phyloP scores from a whole-genome alignment of 2,888 invertebrate species.

The Trilocha varians region DNA sequence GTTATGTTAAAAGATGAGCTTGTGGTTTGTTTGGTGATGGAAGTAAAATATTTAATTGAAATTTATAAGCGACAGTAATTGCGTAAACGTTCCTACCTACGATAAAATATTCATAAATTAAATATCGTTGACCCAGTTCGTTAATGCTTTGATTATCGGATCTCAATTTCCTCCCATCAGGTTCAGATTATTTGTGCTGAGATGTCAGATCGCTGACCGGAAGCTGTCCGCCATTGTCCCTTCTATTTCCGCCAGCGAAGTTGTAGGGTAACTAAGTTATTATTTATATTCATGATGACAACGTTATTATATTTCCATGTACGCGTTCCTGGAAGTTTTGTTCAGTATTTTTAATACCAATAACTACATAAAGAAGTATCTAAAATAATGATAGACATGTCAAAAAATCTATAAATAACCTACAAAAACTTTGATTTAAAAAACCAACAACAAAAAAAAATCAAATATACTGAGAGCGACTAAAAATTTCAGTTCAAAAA shows the following conservation, averaged over 20 bases:
- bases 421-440: too few species aligned
- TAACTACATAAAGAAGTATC: too few species aligned
- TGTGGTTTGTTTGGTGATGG: slow-evolving; percentile 9
- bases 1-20: slow-evolving; percentile 17
- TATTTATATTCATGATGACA: neutral
- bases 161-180: slow-evolving; percentile 39
- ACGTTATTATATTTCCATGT: too few species aligned
- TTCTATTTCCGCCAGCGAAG: slow-evolving; percentile 50
- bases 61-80: neutral
- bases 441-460: too few species aligned
- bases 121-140: slow-evolving; percentile 17
- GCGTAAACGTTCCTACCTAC: too few species aligned
- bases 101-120: slow-evolving; percentile 8
- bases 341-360: too few species aligned
- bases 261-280: neutral
- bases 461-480: too few species aligned
- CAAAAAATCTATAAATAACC: too few species aligned
- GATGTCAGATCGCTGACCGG: slow-evolving; percentile 43
- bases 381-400: too few species aligned
- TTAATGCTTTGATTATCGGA: slow-evolving; percentile 48
- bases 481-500: neutral
- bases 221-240: slow-evolving; percentile 56
- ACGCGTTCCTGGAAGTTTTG: too few species aligned
- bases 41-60: slow-evolving; percentile 10
- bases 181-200: slow-evolving; percentile 29